Base-by-base conservation (phyloP, 35 echinoderm and acorn worm genomes). In the Heliocidaris tuberculata region DNA sequence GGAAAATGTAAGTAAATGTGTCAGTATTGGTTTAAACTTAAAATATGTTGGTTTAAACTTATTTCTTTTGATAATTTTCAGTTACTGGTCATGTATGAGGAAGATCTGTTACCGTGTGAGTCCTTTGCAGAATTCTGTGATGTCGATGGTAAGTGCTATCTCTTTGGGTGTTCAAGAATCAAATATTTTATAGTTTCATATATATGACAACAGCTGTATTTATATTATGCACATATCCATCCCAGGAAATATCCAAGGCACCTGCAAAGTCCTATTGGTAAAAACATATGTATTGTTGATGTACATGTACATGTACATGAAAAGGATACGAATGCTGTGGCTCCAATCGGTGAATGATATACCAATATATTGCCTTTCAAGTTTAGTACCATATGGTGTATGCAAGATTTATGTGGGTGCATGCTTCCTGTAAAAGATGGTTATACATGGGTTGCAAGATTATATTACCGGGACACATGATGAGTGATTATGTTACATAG, bases 91-190 rank as follows among this genome's bases (percentile, higher is more conserved):
- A 95, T 92, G 19, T 99, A 96, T 94, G 97, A 97, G 59, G 95
- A 70, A 61, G 98, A 99, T 59, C 94, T 94, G 59, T 94, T 97
- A 60, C 97, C 98, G 0, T 97, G 97, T 93, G 97, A 99, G 61
- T 96, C 98, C 31, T 99, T 99, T 95, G 96, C 96, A 31, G 98
- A 99, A 92, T 99, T 97, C 91, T 99, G 98, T 96, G 98, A 99
- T 94, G 96, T 99, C 2, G 95, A 85, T 87, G 98, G 98, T 99
- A 54, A 88, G 93, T 94, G 47, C 19, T 85, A 48, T 32, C 54
- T 30, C 31, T n/a, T 86, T 49, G 27, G 7, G 27, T 29, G 3
- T 78, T 31, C 50, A 85, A 48, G 54, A 50, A 50, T 49, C 12
- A 8, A 30, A 2, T 47, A 29, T 32, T 2, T 13, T 30, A 30